Evolutionary conservation across 2,888 invertebrate species (phyloP), one percentile per base, ranked within the genome.

Genomic region (Anarsia innoxiella): DNA sequence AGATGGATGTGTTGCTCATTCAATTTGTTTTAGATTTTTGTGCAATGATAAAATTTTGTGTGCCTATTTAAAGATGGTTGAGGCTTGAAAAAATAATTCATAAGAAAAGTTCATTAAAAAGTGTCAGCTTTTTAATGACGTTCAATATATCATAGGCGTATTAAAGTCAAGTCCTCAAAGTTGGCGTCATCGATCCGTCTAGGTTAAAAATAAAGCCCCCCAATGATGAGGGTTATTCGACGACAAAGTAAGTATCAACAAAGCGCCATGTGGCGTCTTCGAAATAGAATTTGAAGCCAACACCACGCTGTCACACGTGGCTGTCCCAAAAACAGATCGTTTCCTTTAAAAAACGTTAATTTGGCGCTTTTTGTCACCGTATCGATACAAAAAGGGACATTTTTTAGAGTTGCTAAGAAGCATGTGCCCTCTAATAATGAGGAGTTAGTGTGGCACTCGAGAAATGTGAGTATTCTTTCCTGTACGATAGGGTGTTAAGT

Each of bases 311-410:
- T 77, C 79, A 80, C 83, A 84, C 82, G 79, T 83, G 83, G 79
- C 74, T 65, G 58, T 53, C 61, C 68, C 65, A 67, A 76, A 79
- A 82, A 83, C 82, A 76, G 78, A 83, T 82, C 71, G 79, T 78
- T 83, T 83, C 83, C 83, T 83, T 75, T 82, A 82, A 83, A 82
- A 75, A 83, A 80, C n/a, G 79, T 79, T 82, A 82, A 84, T 83
- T 80, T 80, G 74, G 64, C 72, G 59, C 66, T 83, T 83, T 83
- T 82, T 83, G 67, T 77, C 43, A 40, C 42, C 44, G 45, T 53
- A 54, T 37, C 48, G 58, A 49, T 57, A 76, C 70, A 80, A 78
- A 77, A 78, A 69, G 70, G 61, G 64, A 55, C 60, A 74, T 68
- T 80, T 82, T 83, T 82, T 76, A 66, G 56, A 61, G 60, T 61